Evolutionary conservation across 53 echinoderm and acorn worm genomes (phyloP).

Genomic region (Holothuria scabra): DNA sequence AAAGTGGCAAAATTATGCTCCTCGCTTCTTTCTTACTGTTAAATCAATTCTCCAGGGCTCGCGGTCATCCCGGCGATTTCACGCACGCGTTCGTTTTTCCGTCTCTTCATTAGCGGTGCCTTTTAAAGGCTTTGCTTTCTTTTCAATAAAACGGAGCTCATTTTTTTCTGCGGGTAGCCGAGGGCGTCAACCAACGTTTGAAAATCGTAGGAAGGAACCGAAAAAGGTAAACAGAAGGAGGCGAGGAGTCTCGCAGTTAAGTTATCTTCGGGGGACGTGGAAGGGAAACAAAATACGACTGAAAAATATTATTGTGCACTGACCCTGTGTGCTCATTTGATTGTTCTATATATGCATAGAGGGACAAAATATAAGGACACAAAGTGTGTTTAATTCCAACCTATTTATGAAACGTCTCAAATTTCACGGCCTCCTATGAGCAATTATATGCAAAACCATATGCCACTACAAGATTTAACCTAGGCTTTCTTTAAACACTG

Average conservation of each 20-base stretch:
- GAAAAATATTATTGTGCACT: no score
- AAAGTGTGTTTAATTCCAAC: no score
- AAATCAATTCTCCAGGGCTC: conserved; percentile 22
- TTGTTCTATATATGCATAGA: background rate
- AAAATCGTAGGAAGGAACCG: conserved; percentile 23
- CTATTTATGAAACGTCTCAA: no score
- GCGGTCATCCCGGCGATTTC: conserved; percentile 19
- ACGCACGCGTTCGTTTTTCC: conserved; percentile 34
- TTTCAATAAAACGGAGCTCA: conserved; percentile 23
- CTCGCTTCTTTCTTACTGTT: conserved; percentile 12
- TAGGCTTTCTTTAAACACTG: no score
- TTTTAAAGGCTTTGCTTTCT: conserved; percentile 46
- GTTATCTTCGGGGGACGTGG: no score
- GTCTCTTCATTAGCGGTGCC: conserved; percentile 46
- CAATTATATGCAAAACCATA: no score
- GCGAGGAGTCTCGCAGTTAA: no score
- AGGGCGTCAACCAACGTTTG: conserved; percentile 33
- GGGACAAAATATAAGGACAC: background rate
- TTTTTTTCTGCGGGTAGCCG: conserved; percentile 29
- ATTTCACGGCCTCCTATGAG: no score
- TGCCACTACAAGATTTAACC: no score
- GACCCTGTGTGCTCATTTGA: no score
- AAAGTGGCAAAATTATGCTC: conserved; percentile 44
- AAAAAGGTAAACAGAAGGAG: conserved; percentile 21
- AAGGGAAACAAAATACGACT: no score